These are phyloP conservation scores for Brachyptera risi DNA, from an alignment of 2,888 invertebrate genomes.

Conservation along the genomic window DNA sequence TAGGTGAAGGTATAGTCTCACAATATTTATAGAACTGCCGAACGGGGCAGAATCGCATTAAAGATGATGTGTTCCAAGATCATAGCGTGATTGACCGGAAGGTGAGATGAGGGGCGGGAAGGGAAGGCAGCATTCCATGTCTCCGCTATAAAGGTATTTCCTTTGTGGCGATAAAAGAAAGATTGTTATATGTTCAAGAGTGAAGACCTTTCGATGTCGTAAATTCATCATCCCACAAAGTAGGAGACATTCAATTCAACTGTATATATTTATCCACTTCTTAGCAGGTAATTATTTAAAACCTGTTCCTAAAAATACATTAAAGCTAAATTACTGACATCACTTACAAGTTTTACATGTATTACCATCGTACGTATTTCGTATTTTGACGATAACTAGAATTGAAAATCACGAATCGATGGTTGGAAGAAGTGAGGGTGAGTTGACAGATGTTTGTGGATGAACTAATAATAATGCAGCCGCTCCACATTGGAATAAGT, in stretches of 20 bases:
- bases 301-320: slow-evolving; percentile 6
- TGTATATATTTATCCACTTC: background rate
- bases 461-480: background rate
- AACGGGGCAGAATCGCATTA: too few species aligned
- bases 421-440: background rate
- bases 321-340: too few species aligned
- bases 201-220: background rate
- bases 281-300: slow-evolving; percentile 4
- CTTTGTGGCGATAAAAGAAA: slow-evolving; percentile 19
- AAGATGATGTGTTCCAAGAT: too few species aligned
- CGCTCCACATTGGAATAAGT: background rate
- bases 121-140: slow-evolving; percentile 13
- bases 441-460: slow-evolving; percentile 1
- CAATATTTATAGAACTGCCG: too few species aligned
- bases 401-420: background rate
- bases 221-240: slow-evolving; percentile 12
- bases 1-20: too few species aligned
- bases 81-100: slow-evolving; percentile 20
- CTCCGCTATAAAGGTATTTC: slow-evolving; percentile 15
- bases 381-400: background rate
- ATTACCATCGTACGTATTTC: too few species aligned
- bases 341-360: too few species aligned
- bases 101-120: background rate
- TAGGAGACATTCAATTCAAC: background rate
- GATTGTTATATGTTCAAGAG: background rate